phyloP scores from a whole-genome alignment of 2,797 vertebrate species.

The Xenopus petersii region DNA sequence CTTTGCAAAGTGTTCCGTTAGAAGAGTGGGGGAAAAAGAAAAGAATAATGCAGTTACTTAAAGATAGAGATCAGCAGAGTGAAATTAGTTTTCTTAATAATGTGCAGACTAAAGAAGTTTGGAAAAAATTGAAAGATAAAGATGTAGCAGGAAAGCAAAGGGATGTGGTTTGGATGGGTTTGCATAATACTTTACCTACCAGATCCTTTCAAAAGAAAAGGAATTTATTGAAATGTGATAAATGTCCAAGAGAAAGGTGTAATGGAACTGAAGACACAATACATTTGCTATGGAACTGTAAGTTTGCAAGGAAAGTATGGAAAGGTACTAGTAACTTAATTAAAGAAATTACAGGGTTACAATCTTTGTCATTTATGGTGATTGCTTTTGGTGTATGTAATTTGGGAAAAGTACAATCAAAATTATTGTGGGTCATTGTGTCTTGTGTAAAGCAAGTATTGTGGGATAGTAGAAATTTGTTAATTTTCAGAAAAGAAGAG shows the following conservation, averaged over 20 bases:
- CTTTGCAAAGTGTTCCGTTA: not conserved
- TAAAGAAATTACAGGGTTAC: not conserved
- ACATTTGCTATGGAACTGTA: not conserved
- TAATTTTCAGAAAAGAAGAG: not conserved
- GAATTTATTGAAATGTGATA: not conserved
- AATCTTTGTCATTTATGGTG: no score
- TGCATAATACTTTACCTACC: not conserved
- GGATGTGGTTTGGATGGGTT: not conserved
- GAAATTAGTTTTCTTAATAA: not conserved
- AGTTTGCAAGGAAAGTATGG: not conserved
- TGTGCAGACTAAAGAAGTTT: not conserved
- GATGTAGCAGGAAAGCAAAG: not conserved
- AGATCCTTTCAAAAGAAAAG: not conserved
- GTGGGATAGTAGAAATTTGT: conserved; percentile 1
- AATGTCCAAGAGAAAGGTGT: not conserved
- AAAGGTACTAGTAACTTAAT: not conserved
- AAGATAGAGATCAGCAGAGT: not conserved
- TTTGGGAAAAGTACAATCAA: not conserved
- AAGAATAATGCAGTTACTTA: not conserved
- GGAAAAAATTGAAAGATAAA: not conserved
- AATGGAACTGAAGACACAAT: not conserved
- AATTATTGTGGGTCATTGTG: not conserved
- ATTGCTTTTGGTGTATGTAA: not conserved
- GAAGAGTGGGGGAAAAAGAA: not conserved
- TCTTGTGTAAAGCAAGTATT: not conserved